Evolutionary conservation across 2,797 vertebrate species (phyloP), one percentile per base, ranked within the genome.

Genomic region (Myotis pilosus): DNA sequence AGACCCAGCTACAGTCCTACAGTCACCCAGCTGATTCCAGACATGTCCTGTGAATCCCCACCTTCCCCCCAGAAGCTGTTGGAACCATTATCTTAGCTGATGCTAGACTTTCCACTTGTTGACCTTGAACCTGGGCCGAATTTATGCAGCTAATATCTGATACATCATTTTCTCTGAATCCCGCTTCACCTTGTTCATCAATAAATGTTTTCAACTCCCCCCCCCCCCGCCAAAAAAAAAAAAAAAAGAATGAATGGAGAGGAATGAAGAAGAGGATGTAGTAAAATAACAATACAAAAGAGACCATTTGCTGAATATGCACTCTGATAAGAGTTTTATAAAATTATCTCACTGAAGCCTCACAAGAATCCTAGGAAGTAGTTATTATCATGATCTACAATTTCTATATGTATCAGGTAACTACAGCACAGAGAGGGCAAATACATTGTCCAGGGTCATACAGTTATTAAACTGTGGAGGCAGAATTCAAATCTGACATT

Each of bases 271-370:
- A 41, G 33, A 87, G 33, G 64, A 15, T 62, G 60, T 62, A 30
- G 60, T 62, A 62, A 86, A 89, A 53, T 81, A 85, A 80, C 2
- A 2, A 44, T 69, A 23, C 28, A 8, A 94, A 78, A 83, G n/a
- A 51, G 6, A 44, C 0, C 9, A 36, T 90, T 85, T 55, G 23
- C 19, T 62, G 75, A 93, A 36, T 57, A 30, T 25, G 55, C 55
- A 57, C 55, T 69, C 10, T 84, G 33, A 62, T 74, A 33, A 93
- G 41, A 79, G 20, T 68, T 85, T 89, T 93, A 87, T 25, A 87
- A 85, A 51, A 57, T 17, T 36, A n/a, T 75, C 15, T 80, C 17
- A 33, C 9, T 44, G 51, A 74, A 47, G 28, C 2, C 66, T 89
- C 71, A 10, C 30, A 53, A 69, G 62, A 95, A 47, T 62, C n/a